These are phyloP conservation scores for Leptogaster cylindrica DNA, from an alignment of 2,888 invertebrate genomes.

Conservation along the genomic window DNA sequence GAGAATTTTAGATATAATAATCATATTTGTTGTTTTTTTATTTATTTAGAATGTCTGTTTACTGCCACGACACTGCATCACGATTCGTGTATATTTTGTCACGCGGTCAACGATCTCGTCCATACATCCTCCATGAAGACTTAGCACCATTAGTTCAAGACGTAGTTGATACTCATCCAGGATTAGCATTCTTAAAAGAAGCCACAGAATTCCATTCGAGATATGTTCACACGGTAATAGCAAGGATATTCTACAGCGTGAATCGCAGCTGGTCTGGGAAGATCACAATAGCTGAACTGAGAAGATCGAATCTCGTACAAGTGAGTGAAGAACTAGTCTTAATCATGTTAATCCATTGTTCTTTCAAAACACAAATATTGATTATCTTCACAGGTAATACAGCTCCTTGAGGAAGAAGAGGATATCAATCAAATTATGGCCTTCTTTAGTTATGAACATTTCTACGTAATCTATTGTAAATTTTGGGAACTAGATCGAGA, in stretches of 20 bases:
- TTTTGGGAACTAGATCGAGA: slow-evolving; percentile 99
- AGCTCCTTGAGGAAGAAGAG: slow-evolving; percentile 90
- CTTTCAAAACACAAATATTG: not conserved
- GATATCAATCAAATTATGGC: slow-evolving; percentile 95
- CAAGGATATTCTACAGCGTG: slow-evolving; percentile 95
- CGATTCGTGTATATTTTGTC: slow-evolving; percentile 87
- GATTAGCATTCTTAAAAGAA: slow-evolving; percentile 94
- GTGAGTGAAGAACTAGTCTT: slow-evolving; percentile 52
- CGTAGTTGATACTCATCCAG: slow-evolving; percentile 98
- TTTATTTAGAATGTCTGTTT: slow-evolving; percentile 73
- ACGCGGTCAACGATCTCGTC: slow-evolving; percentile 66
- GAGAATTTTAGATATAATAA: not conserved
- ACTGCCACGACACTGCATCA: slow-evolving; percentile 87
- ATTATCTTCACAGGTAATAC: slow-evolving; percentile 66
- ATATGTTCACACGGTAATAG: slow-evolving; percentile 98
- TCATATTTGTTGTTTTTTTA: slow-evolving; percentile 1
- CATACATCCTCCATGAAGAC: slow-evolving; percentile 81
- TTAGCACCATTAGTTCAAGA: slow-evolving; percentile 94
- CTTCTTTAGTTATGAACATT: slow-evolving; percentile 97
- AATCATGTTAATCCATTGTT: not conserved
- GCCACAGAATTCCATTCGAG: slow-evolving; percentile 98
- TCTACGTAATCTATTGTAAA: slow-evolving; percentile 99
- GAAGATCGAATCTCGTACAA: slow-evolving; percentile 87
- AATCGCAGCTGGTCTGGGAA: slow-evolving; percentile 97
- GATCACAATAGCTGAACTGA: slow-evolving; percentile 85